Conservation (phyloP, 2,113 vertebrate species). For the Pelodiscus sinensis region DNA sequence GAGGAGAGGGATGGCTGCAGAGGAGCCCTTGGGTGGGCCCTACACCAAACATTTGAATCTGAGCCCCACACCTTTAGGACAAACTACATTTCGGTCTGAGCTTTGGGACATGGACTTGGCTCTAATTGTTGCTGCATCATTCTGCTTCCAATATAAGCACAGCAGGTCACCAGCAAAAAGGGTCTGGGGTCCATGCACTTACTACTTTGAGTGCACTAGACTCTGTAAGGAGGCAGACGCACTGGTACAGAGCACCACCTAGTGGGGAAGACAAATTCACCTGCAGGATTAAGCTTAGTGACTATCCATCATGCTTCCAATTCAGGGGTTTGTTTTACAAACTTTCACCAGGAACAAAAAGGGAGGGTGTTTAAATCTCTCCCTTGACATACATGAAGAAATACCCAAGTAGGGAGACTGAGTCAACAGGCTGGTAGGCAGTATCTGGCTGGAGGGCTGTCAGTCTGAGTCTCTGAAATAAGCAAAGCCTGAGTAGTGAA, state of each 20-base stretch:
- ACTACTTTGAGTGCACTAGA: background rate
- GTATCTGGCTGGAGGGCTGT: too few species aligned
- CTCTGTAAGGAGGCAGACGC: background rate
- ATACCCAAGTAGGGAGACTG: fast-evolving
- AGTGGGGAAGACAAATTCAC: fast-evolving
- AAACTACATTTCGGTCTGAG: background rate
- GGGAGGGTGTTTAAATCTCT: background rate
- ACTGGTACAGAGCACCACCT: background rate
- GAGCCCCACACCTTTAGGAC: background rate
- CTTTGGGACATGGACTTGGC: fast-evolving
- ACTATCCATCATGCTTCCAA: fast-evolving
- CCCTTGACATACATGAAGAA: background rate
- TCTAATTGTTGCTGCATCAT: background rate
- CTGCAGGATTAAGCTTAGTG: background rate
- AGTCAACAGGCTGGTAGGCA: background rate
- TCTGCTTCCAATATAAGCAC: background rate
- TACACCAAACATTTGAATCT: background rate
- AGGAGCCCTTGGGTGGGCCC: background rate
- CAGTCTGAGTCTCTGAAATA: background rate
- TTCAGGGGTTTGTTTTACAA: background rate
- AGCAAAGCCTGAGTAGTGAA: background rate
- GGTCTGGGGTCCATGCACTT: fast-evolving
- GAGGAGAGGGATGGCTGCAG: background rate
- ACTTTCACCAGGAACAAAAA: background rate
- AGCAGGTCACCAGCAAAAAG: background rate